Conservation (phyloP, 2,888 invertebrate genomes). For the Dichetophora obliterata region DNA sequence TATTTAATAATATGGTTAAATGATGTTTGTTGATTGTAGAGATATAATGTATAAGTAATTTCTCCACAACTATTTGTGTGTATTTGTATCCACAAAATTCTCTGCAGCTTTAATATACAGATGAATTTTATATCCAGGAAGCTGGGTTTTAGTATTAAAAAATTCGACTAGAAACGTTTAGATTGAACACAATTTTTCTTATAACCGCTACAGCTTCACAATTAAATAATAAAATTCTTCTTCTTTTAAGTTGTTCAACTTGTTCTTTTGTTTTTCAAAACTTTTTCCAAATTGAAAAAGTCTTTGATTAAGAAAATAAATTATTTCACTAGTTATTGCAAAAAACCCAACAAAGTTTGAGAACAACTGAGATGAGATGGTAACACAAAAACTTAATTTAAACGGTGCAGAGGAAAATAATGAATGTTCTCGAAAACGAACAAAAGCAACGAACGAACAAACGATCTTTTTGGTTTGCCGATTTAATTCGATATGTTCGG, state of each 20-base stretch:
- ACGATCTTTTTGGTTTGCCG: slow-evolving; percentile 56
- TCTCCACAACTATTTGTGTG: not conserved
- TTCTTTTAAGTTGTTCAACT: slow-evolving; percentile 10
- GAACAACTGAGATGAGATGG: slow-evolving; percentile 33
- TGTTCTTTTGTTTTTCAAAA: not conserved
- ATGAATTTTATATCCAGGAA: not conserved
- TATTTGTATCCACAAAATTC: slow-evolving; percentile 7
- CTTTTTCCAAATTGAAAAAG: not conserved
- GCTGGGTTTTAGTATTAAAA: slow-evolving; percentile 11
- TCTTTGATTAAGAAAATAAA: slow-evolving; percentile 12
- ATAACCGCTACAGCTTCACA: not conserved
- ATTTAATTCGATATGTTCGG: slow-evolving; percentile 35
- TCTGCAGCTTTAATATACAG: not conserved
- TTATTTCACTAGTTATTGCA: slow-evolving; percentile 15
- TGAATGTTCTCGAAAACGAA: slow-evolving; percentile 68
- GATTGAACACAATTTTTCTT: slow-evolving; percentile 31
- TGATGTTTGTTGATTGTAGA: not conserved
- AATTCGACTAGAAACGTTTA: slow-evolving; percentile 28
- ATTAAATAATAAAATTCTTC: slow-evolving; percentile 5
- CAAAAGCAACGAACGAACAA: slow-evolving; percentile 69
- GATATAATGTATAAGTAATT: not conserved
- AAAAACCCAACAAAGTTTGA: slow-evolving; percentile 34
- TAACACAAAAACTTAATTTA: slow-evolving; percentile 43
- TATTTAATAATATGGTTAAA: slow-evolving; percentile 10
- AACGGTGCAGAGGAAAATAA: slow-evolving; percentile 68